Evolutionary conservation across 2,888 invertebrate species (phyloP).

Genomic region (Andrena bucephala): DNA sequence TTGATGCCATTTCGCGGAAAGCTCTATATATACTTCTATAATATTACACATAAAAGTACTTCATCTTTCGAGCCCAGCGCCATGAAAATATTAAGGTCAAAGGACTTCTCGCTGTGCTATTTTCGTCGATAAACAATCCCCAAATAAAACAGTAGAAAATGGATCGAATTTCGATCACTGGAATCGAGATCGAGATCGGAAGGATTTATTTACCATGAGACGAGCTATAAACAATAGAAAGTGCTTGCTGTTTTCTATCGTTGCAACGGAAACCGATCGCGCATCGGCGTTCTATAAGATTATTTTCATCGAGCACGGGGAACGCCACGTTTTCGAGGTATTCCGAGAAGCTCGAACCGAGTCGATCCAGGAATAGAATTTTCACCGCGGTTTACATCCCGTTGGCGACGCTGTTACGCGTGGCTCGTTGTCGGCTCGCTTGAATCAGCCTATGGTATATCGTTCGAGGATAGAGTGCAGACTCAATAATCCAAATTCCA

Average conservation of each 20-base stretch:
- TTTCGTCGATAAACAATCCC: too few species aligned
- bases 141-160: too few species aligned
- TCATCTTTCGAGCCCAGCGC: not conserved
- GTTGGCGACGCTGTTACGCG: conserved; percentile 1
- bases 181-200: not conserved
- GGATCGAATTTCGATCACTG: too few species aligned
- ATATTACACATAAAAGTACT: too few species aligned
- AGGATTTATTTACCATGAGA: not conserved
- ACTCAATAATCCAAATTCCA: too few species aligned
- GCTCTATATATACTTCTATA: too few species aligned
- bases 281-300: conserved; percentile 12
- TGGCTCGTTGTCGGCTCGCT: not conserved
- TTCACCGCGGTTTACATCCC: conserved; percentile 28
- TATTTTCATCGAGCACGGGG: conserved; percentile 47
- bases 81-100: not conserved
- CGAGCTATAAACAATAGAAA: not conserved
- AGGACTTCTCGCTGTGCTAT: not conserved
- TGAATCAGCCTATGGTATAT: not conserved
- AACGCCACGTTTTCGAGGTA: conserved; percentile 35
- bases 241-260: not conserved
- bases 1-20: too few species aligned
- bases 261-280: not conserved
- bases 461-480: not conserved
- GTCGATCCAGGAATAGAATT: conserved; percentile 55
- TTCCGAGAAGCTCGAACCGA: conserved; percentile 32